Percentiles rank a stretch among this genome's conserved stretches.
These are phyloP conservation scores for Fregetta grallaria DNA, from an alignment of 2,113 vertebrate species.

Conservation along the genomic window DNA sequence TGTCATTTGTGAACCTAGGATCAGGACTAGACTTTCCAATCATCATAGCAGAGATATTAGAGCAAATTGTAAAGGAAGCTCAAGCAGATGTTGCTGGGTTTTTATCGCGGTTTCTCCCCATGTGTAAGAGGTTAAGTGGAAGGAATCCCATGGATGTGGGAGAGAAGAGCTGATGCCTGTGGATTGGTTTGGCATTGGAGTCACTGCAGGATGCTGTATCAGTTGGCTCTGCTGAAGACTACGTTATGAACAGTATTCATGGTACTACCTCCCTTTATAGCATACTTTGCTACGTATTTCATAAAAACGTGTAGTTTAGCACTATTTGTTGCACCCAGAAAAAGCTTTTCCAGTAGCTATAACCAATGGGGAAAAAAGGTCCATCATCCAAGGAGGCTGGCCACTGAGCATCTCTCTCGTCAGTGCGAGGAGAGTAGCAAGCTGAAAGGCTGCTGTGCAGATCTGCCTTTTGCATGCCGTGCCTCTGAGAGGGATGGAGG, in stretches of 20 bases:
- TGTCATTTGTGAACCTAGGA: neutral
- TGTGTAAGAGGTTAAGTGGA: neutral
- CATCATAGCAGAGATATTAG: neutral
- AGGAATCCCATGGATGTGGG: neutral
- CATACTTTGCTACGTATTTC: rapidly evolving
- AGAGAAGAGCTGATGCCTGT: neutral
- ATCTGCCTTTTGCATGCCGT: neutral
- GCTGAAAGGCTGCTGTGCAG: neutral
- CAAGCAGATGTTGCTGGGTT: neutral
- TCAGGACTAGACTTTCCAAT: neutral
- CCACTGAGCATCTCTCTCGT: neutral
- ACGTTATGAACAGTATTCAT: neutral
- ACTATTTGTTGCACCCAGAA: neutral
- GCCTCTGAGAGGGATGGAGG: neutral
- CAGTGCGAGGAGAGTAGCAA: neutral
- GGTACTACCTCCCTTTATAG: neutral
- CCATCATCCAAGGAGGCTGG: neutral
- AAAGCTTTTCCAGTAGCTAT: neutral
- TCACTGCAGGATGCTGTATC: neutral
- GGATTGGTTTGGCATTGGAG: neutral
- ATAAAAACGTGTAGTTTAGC: neutral
- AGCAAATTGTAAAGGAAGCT: neutral
- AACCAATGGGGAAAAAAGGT: neutral
- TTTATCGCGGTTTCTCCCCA: neutral
- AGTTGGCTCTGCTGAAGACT: neutral